phyloP scores from a whole-genome alignment of 2,797 vertebrate genomes.

The Poeciliopsis gracilis region DNA sequence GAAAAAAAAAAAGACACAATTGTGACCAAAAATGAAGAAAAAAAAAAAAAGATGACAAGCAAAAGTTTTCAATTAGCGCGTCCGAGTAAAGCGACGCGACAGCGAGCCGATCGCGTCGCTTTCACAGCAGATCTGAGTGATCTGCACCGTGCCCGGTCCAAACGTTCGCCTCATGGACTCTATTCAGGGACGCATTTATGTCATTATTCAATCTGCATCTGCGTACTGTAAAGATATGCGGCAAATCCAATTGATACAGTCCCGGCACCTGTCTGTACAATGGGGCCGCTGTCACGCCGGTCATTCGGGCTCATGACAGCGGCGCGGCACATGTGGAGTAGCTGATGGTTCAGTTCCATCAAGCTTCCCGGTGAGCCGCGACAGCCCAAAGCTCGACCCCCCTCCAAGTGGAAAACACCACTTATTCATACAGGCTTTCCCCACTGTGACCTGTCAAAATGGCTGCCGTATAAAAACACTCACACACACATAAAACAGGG shows the following conservation, averaged over 20 bases:
- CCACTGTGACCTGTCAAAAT: conserved; percentile 17
- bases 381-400: conserved; percentile 8
- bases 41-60: background rate
- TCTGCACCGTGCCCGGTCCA: background rate
- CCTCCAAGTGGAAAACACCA: conserved; percentile 18
- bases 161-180: background rate
- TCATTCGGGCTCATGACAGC: conserved; percentile 21
- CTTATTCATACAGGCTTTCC: conserved; percentile 1
- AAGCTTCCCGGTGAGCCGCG: conserved; percentile 8
- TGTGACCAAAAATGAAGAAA: background rate
- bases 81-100: background rate
- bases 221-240: conserved; percentile 18
- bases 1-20: background rate
- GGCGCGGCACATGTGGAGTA: conserved; percentile 19
- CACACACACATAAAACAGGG: too few relatives aligned
- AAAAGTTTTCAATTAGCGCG: conserved; percentile 1
- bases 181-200: background rate
- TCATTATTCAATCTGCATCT: conserved; percentile 8
- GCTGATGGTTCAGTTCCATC: conserved; percentile 16
- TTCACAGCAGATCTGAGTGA: background rate
- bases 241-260: conserved; percentile 29
- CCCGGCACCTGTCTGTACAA: conserved; percentile 19
- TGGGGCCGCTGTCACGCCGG: conserved; percentile 11
- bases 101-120: background rate
- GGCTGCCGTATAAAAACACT: background rate